Evolutionary conservation across 1,140 invertebrate species (phyloP), one percentile per base, ranked within the genome.

Genomic region (Copidosoma floridanum): DNA sequence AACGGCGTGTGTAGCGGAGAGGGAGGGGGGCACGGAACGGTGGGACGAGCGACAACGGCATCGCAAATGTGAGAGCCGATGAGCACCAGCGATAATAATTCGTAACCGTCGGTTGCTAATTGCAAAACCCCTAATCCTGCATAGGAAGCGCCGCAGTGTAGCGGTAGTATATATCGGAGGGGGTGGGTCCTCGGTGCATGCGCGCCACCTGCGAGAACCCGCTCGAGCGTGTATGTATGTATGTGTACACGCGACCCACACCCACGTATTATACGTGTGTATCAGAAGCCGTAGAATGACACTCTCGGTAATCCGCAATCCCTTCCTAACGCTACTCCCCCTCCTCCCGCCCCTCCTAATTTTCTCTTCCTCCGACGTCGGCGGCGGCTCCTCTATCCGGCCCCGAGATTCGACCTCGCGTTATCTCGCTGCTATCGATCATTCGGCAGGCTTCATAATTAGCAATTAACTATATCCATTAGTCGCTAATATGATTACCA

Each of bases 381-480:
- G 37, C 27, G 29, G 54, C 48, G 14, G 12, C 27, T 12, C 20
- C 10, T 37, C 29, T 37, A 14, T 32, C 46, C 29, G 27, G 40
- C 23, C 11, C 10, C n/a, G 51, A 23, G 29, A 51, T 51, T 51
- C 48, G 65, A 68, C 67, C 53, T 63, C 67, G 65, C 69, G 72
- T 68, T 72, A 71, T 72, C 70, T 72, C 73, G 68, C 72, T 71
- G 71, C 72, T 79, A 80, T 80, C 77, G 77, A 80, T 80, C 77
- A 80, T 79, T 79, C 71, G 73, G 72, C 72, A 78, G 76, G 77
- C 72, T 74, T 76, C 75, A 78, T 80, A 80, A 80, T 79, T 80
- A 80, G 78, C 76, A 79, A 80, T 80, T 79, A 80, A 79, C 77
- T 79, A 78, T 78, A 79, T 77, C 77, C 78, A 80, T 80, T 80